Conservation (phyloP, 2,113 vertebrate species). For the Scartelaos histophorus region DNA sequence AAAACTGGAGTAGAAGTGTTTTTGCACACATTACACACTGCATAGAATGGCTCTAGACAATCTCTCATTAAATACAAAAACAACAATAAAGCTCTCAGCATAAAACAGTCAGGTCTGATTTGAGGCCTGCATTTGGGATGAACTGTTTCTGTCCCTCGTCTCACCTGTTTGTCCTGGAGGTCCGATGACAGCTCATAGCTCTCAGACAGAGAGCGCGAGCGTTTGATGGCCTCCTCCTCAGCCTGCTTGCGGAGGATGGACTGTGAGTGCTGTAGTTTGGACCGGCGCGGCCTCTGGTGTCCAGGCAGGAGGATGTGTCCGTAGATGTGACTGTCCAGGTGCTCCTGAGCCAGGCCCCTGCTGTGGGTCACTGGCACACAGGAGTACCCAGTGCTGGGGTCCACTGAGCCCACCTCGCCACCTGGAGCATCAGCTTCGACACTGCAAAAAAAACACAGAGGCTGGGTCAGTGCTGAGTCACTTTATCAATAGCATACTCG, state of each 20-base stretch:
- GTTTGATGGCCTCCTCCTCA: constrained; percentile 96
- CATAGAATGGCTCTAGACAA: background rate
- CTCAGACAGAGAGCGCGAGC: constrained; percentile 93
- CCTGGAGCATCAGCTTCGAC: constrained; percentile 92
- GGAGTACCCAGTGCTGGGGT: constrained; percentile 79
- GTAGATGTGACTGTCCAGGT: constrained; percentile 82
- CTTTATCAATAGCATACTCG: background rate
- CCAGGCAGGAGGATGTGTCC: constrained; percentile 80
- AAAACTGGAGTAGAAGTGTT: background rate
- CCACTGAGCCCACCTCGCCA: constrained; percentile 85
- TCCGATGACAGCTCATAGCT: constrained; percentile 99
- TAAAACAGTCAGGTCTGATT: background rate
- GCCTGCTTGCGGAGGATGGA: constrained; percentile 97
- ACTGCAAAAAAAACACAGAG: constrained; percentile 69
- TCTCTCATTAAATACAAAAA: background rate
- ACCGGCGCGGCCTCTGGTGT: constrained; percentile 84
- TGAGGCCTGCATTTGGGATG: background rate
- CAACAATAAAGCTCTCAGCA: background rate
- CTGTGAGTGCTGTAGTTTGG: constrained; percentile 94
- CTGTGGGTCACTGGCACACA: constrained; percentile 84
- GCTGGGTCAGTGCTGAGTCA: constrained; percentile 35
- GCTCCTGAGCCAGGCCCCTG: constrained; percentile 79
- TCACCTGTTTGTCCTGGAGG: constrained; percentile 98
- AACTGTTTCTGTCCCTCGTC: background rate
- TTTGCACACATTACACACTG: background rate